Evolutionary conservation across 2,888 invertebrate genomes (phyloP).

Genomic region (Eumacrocentrus americanus): DNA sequence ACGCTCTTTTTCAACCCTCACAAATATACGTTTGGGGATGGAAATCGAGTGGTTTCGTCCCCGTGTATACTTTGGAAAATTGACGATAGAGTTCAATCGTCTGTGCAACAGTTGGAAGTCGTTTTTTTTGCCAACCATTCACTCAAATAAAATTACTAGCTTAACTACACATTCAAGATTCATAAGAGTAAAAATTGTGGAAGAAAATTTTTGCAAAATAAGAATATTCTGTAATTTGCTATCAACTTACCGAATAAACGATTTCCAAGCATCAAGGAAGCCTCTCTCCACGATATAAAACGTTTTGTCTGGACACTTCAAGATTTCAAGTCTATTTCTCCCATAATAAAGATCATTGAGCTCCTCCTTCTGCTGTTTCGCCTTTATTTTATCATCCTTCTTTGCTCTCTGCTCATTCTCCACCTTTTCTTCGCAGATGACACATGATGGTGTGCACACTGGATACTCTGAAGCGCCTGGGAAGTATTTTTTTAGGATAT

Average conservation of each 20-base stretch:
- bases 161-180: no score
- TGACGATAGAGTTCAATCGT: background rate
- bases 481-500: slow-evolving; percentile 63
- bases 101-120: no score
- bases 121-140: no score
- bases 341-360: slow-evolving; percentile 52
- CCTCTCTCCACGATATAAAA: slow-evolving; percentile 54
- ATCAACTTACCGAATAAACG: slow-evolving; percentile 55
- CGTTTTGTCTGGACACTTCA: slow-evolving; percentile 41
- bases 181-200: background rate
- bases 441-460: slow-evolving; percentile 51
- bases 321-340: slow-evolving; percentile 49
- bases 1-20: slow-evolving; percentile 24
- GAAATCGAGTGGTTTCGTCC: background rate
- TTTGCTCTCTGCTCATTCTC: slow-evolving; percentile 52
- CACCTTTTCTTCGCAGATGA: slow-evolving; percentile 51
- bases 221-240: no score
- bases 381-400: slow-evolving; percentile 55
- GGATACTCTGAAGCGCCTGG: slow-evolving; percentile 59
- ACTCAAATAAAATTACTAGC: no score
- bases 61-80: background rate
- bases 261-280: slow-evolving; percentile 55
- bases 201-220: slow-evolving; percentile 1
- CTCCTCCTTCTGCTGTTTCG: slow-evolving; percentile 54
- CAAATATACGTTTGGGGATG: background rate